phyloP scores from a whole-genome alignment of 2,888 invertebrate species.

The Serrognathus titanus region DNA sequence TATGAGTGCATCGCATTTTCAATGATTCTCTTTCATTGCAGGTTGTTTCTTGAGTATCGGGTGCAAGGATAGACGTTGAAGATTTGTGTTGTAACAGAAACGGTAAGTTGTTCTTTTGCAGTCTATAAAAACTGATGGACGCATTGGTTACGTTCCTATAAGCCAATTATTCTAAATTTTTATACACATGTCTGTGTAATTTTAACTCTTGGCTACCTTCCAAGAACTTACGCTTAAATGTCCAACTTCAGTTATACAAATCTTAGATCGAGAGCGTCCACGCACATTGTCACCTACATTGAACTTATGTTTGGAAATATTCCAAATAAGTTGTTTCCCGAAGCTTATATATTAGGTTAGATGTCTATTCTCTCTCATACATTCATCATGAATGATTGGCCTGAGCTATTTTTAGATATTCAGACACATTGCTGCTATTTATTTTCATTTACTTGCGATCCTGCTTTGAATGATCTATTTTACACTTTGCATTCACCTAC shows the following conservation, averaged over 20 bases:
- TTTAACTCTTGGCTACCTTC: slow-evolving; percentile 39
- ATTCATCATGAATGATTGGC: neutral
- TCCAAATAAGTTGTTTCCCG: slow-evolving; percentile 11
- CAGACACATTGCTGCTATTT: neutral
- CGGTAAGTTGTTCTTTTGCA: slow-evolving; percentile 32
- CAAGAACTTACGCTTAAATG: slow-evolving; percentile 23
- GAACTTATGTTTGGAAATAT: slow-evolving; percentile 18
- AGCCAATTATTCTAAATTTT: slow-evolving; percentile 10
- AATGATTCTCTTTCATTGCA: slow-evolving; percentile 5
- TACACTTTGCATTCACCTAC: too few relatives aligned
- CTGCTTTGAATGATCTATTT: too few relatives aligned
- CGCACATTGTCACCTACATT: slow-evolving; percentile 20
- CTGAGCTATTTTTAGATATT: slow-evolving; percentile 10
- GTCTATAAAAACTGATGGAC: slow-evolving; percentile 4
- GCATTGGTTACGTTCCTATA: slow-evolving; percentile 12
- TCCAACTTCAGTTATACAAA: slow-evolving; percentile 18
- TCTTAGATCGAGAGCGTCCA: slow-evolving; percentile 6
- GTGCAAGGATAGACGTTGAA: slow-evolving; percentile 28
- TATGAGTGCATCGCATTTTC: neutral
- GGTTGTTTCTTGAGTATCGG: slow-evolving; percentile 22
- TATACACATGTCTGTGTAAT: slow-evolving; percentile 37
- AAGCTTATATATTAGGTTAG: slow-evolving; percentile 8
- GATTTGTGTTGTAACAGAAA: slow-evolving; percentile 36
- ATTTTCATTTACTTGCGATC: too few relatives aligned
- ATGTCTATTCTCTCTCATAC: slow-evolving; percentile 5